Evolutionary conservation across 1,140 invertebrate species (phyloP), one percentile per base, ranked within the genome.

Genomic region (Dermatophagoides farinae): DNA sequence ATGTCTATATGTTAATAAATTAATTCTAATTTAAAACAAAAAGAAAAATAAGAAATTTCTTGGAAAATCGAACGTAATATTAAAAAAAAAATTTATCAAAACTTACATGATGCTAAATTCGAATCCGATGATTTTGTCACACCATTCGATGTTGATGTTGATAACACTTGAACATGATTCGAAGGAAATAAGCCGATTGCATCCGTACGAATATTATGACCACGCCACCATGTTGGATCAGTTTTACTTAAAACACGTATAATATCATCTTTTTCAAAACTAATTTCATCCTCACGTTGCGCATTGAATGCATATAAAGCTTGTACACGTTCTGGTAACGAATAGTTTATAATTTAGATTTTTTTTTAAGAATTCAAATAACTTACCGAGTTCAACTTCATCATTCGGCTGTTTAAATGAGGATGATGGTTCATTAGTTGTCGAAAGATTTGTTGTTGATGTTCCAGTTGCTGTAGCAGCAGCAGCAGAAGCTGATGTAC

Each of bases 141-240:
- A 41, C 14, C 9, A 41, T 41, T 43, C 41, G 2, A 18, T 43
- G 1, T 6, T 20, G 6, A 18, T 20, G 18, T 25, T 12, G 47
- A 14, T 12, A 20, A 2, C 57, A 78, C 73, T 66, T 79, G 77
- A 61, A 91, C 87, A 73, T 91, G 92, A 73, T 91, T 92, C 73
- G 86, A 88, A 23, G 88, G 88, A 71, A 93, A 93, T 38, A 92
- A 76, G 16, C 88, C 88, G 5, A 83, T 82, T 20, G 55, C 58
- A 31, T 60, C 60, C 52, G 61, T 66, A 23, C 44, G n/a, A 46
- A 20, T 31, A 22, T 63, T 20, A 49, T 69, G 64, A 44, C 92
- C 92, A 70, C 83, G 83, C 91, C 92, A 97, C 92, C 92, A 97
- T 57, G 88, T 83, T 44, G 84, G 81, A 70, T 96, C 91, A 64